Conservation (phyloP, 2,888 invertebrate genomes). For the Tachina grossa region DNA sequence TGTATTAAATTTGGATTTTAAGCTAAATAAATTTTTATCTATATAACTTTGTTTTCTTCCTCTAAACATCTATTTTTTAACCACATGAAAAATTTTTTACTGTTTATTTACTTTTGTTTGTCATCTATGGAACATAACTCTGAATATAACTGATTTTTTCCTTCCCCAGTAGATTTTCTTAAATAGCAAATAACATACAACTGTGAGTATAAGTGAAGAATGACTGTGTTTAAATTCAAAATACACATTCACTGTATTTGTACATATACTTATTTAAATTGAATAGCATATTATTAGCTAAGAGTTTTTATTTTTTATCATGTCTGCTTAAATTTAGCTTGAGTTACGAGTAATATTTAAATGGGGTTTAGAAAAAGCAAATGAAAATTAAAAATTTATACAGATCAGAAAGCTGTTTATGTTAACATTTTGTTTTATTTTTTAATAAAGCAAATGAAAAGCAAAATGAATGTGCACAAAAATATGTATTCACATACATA, state of each 20-base stretch:
- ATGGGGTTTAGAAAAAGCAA: slow-evolving; percentile 6
- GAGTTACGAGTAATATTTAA: neutral
- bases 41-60: neutral
- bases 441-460: too few relatives aligned
- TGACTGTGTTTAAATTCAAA: neutral
- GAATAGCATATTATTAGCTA: neutral
- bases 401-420: slow-evolving; percentile 26
- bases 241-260: too few relatives aligned
- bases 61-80: slow-evolving; percentile 31
- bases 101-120: slow-evolving; percentile 36
- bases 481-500: neutral
- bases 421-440: slow-evolving; percentile 1
- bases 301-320: neutral
- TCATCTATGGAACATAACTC: slow-evolving; percentile 44
- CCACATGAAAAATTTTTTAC: slow-evolving; percentile 52
- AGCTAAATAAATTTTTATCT: slow-evolving; percentile 36
- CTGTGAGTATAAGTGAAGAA: neutral
- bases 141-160: neutral
- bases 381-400: slow-evolving; percentile 41
- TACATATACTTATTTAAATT: neutral
- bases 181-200: slow-evolving; percentile 28
- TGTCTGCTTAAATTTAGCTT: slow-evolving; percentile 5
- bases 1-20: slow-evolving; percentile 26
- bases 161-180: slow-evolving; percentile 5
- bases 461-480: neutral